phyloP scores from a whole-genome alignment of 2,888 invertebrate species.

The Minunthozetes semirufus region DNA sequence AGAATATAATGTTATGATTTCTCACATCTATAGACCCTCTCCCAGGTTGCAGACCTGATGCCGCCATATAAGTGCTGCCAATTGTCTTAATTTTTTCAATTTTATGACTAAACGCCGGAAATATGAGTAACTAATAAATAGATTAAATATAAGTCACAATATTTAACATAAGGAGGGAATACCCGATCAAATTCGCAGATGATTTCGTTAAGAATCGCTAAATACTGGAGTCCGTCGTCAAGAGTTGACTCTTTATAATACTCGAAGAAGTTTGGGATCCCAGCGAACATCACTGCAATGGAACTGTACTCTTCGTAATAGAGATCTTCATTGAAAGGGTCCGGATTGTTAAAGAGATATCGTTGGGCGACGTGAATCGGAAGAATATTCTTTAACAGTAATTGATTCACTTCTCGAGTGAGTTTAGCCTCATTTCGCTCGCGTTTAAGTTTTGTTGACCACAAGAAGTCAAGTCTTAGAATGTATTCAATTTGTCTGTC shows the following conservation, averaged over 20 bases:
- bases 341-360: slow-evolving; percentile 44
- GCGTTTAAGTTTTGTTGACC: slow-evolving; percentile 66
- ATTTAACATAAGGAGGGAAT: not conserved
- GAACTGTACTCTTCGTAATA: slow-evolving; percentile 59
- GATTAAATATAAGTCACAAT: not conserved
- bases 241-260: slow-evolving; percentile 42
- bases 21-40: slow-evolving; percentile 39
- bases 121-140: slow-evolving; percentile 46
- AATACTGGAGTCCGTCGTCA: slow-evolving; percentile 42
- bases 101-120: slow-evolving; percentile 46
- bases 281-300: slow-evolving; percentile 96
- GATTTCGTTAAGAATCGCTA: slow-evolving; percentile 43
- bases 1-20: not conserved
- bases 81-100: slow-evolving; percentile 51
- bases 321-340: slow-evolving; percentile 14
- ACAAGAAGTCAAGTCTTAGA: slow-evolving; percentile 74
- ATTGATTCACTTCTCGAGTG: slow-evolving; percentile 78
- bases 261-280: slow-evolving; percentile 77
- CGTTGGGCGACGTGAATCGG: slow-evolving; percentile 73
- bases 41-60: slow-evolving; percentile 43
- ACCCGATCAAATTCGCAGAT: slow-evolving; percentile 44
- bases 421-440: slow-evolving; percentile 78
- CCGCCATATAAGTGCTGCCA: slow-evolving; percentile 50
- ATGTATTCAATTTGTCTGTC: slow-evolving; percentile 77
- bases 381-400: slow-evolving; percentile 81